Evolutionary conservation across 2,888 invertebrate species (phyloP), one percentile per base, ranked within the genome.

Genomic region (Protophormia terraenovae): DNA sequence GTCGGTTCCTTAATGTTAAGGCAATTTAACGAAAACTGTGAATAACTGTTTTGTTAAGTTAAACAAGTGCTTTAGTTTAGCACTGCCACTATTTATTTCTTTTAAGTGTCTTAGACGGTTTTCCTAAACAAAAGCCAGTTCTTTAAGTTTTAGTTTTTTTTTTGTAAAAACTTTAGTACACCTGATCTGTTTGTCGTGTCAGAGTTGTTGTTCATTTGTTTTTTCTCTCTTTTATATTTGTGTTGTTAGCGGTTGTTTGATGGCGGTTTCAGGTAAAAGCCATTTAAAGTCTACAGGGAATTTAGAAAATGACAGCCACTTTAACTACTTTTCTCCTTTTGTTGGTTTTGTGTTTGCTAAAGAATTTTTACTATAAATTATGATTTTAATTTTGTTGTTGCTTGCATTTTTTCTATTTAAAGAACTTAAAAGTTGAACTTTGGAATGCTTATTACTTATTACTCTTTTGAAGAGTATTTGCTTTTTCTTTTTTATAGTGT

Each of bases 101-200:
- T 62, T 67, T 14, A 73, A 69, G 24, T 78, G 69, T 22, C 69
- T 83, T 50, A 50, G 55, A 69, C 67, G 73, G 41, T 77, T 53
- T 76, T 38, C 38, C 41, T n/a, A 67, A 41, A 22, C 55, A 66
- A 82, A 62, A 73, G 53, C 60, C 78, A 60, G 73, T 85, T 72
- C 58, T 6, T 45, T 45, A 27, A 24, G 12, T 32, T 60, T 24
- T 50, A 27, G n/a, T 41, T 62, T 50, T 72, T 53, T 58, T 55
- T 66, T 19, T 35, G 50, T 50, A 47, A 55, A n/a, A 29, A 29
- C 12, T 66, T 32, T 12, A 66, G 73, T 86, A 75, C 84, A 78
- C 80, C 81, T 85, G 77, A 86, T 86, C 86, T 84, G 82, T 82
- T 87, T 83, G 78, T 84, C 82, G 79, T 82, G 81, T 82, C 82